Evolutionary conservation across 2,888 invertebrate species (phyloP).

Genomic region (Eretmocerus hayati): DNA sequence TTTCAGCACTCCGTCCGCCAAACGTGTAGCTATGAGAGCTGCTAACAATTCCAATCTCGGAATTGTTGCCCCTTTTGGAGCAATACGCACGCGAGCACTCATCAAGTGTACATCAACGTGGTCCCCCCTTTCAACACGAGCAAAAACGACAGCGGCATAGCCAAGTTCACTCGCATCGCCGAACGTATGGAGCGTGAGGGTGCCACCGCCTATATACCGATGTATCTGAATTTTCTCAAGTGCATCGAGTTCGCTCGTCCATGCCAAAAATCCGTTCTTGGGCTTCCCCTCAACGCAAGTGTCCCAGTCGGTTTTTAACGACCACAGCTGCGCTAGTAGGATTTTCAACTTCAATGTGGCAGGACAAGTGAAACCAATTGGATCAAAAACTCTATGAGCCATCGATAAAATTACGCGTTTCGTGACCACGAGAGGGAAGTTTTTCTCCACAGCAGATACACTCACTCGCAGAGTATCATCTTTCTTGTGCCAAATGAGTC

Average conservation of each 20-base stretch:
- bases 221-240: too few species aligned
- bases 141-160: too few species aligned
- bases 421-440: background rate
- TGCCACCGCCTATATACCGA: too few species aligned
- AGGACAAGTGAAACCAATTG: constrained; percentile 4
- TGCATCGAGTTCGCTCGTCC: background rate
- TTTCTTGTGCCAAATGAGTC: background rate
- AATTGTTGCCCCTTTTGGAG: too few species aligned
- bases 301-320: constrained; percentile 9
- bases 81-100: too few species aligned
- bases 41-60: constrained; percentile 6
- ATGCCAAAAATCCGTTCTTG: background rate
- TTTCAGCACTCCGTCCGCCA: background rate
- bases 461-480: background rate
- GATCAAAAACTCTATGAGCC: constrained; percentile 6
- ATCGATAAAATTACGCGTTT: constrained; percentile 1
- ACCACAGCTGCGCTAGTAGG: background rate
- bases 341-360: constrained; percentile 1
- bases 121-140: too few species aligned
- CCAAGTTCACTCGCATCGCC: too few species aligned
- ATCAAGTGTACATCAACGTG: too few species aligned
- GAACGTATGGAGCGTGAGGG: too few species aligned
- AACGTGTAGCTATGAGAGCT: constrained; percentile 1
- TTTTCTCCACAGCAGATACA: background rate
- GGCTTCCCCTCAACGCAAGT: background rate